Conservation (phyloP, 2,888 invertebrate species). For the Euphydryas editha region DNA sequence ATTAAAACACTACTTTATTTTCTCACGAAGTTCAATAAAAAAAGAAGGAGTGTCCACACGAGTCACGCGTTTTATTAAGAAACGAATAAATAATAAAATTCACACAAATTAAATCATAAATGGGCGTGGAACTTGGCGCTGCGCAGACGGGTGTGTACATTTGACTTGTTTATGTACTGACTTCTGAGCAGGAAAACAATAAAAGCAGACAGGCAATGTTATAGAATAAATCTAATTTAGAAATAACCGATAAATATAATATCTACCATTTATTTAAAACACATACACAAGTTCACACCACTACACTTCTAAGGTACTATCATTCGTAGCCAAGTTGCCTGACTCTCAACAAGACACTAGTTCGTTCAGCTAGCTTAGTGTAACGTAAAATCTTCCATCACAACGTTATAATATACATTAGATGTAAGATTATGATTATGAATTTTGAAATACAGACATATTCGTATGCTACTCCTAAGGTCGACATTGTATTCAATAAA, state of each 20-base stretch:
- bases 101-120: constrained; percentile 39
- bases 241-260: not conserved
- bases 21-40: constrained; percentile 24
- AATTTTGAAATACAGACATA: too few relatives aligned
- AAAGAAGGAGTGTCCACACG: constrained; percentile 21
- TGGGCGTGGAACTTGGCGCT: constrained; percentile 29
- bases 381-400: too few relatives aligned
- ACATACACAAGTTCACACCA: too few relatives aligned
- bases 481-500: not conserved
- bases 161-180: not conserved
- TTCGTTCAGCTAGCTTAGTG: too few relatives aligned
- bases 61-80: constrained; percentile 22
- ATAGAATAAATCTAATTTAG: not conserved
- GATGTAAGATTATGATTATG: too few relatives aligned
- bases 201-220: not conserved
- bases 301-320: too few relatives aligned
- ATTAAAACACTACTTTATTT: too few relatives aligned
- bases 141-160: constrained; percentile 5
- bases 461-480: too few relatives aligned
- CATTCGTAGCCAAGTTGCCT: too few relatives aligned
- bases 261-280: too few relatives aligned
- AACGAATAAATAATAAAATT: constrained; percentile 33
- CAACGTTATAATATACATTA: too few relatives aligned
- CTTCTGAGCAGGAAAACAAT: not conserved
- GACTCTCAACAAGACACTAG: too few relatives aligned